A percentile compares a stretch with the other conserved stretches of the same genome.
Evolutionary conservation across 2,888 invertebrate species (phyloP).

Genomic region (Molorchus minor): DNA sequence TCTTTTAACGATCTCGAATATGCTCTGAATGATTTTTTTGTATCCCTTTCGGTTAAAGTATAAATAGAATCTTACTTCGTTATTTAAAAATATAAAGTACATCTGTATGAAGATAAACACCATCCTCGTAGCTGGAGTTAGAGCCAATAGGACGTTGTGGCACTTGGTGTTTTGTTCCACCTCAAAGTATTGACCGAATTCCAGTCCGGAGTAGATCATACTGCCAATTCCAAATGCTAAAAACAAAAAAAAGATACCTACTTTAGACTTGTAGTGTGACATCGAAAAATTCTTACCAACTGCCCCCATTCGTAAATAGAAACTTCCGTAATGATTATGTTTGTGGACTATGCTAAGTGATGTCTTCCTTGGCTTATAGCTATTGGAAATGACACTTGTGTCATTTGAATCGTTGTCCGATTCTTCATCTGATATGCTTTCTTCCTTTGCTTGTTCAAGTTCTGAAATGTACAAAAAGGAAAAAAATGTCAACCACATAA

Average conservation of each 20-base stretch:
- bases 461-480: conserved; percentile 36
- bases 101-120: conserved; percentile 97
- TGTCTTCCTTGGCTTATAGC: conserved; percentile 51
- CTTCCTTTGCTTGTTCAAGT: conserved; percentile 34
- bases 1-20: no score
- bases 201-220: conserved; percentile 96
- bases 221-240: conserved; percentile 97
- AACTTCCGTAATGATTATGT: conserved; percentile 87
- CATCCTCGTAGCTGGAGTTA: conserved; percentile 92
- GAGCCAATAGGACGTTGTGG: conserved; percentile 87
- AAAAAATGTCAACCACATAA: no score
- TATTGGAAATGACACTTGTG: conserved; percentile 53
- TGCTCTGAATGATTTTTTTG: background rate
- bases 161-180: conserved; percentile 89
- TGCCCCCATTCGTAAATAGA: conserved; percentile 92
- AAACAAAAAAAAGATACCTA: conserved; percentile 34
- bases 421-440: conserved; percentile 67
- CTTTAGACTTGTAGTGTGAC: no score
- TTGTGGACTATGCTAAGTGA: conserved; percentile 63
- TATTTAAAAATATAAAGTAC: conserved; percentile 98
- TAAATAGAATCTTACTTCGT: conserved; percentile 74
- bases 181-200: conserved; percentile 96
- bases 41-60: background rate
- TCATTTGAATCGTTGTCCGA: conserved; percentile 59
- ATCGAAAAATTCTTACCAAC: conserved; percentile 77